Percentiles rank a stretch among this genome's conserved stretches.
Conservation (phyloP, 2,797 vertebrate species). For the Myotis myotis region DNA sequence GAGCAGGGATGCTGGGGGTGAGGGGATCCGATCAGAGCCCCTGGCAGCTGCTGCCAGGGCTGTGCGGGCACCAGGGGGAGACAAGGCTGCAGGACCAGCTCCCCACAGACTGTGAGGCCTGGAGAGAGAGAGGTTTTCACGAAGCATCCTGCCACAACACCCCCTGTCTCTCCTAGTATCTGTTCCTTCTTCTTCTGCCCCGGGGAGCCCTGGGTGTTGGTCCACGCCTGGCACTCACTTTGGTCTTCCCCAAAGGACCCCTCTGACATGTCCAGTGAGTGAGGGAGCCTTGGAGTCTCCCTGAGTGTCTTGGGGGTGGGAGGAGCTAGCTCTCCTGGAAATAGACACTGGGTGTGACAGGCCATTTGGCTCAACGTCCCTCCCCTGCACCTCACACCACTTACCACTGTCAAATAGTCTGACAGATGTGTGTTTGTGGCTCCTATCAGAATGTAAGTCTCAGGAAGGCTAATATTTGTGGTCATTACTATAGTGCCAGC, state of each 20-base stretch:
- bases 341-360: neutral
- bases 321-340: neutral
- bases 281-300: neutral
- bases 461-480: neutral
- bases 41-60: rapidly evolving
- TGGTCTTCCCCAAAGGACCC: neutral
- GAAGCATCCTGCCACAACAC: rapidly evolving
- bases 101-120: neutral
- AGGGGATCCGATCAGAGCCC: neutral
- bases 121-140: neutral
- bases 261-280: no score
- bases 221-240: rapidly evolving
- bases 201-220: neutral
- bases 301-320: neutral
- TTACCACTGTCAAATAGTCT: no score
- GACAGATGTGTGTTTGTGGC: no score
- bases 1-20: no score
- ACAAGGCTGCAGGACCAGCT: rapidly evolving
- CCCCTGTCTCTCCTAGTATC: neutral
- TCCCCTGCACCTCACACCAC: no score
- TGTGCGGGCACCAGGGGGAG: rapidly evolving
- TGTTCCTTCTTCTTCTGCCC: neutral
- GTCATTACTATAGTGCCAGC: neutral
- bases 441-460: neutral
- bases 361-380: rapidly evolving